Evolutionary conservation across 2,113 vertebrate species (phyloP), one percentile per base, ranked within the genome.

Genomic region (Lepidothrix coronata): DNA sequence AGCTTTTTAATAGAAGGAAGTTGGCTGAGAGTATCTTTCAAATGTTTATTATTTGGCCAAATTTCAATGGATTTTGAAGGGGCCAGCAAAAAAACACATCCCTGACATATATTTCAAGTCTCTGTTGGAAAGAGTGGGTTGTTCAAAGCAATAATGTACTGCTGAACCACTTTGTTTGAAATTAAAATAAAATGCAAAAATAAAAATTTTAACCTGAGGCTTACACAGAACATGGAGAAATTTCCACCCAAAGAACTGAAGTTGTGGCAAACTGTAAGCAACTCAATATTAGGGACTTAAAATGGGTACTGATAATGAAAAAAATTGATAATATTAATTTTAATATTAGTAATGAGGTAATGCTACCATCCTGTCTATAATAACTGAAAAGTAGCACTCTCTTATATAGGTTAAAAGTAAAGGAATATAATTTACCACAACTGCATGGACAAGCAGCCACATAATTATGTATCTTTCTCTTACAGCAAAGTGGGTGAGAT

Each of bases 401-500:
- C n/a, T 66, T 68, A 89, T 21, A 89, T 4, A 66, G 10, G 5
- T 13, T 55, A 74, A 75, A 94, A 90, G 59, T 43, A 93, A 91
- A 88, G 41, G 31, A 41, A 63, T 73, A 44, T 35, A 23, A 80
- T 85, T 86, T 91, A 63, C 30, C 18, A 85, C 70, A 83, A 59
- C 21, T 62, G 13, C 84, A 62, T 77, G 82, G 63, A 77, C 88
- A 93, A 91, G 54, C 43, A 94, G 54, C 12, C 55, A 83, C 43
- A 80, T 91, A 90, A 96, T 95, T 96, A 93, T 88, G 82, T 94
- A 96, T 90, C 78, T 90, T 96, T 93, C 72, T 96, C 55, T 93
- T 92, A 90, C 85, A 96, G 90, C 12, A 90, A 93, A 96, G 68
- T 81, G 82, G 9, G 4, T 76, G 57, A 96, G 95, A 96, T 96